Evolutionary conservation across 2,113 vertebrate genomes (phyloP).

Genomic region (Tachuris rubrigastra): DNA sequence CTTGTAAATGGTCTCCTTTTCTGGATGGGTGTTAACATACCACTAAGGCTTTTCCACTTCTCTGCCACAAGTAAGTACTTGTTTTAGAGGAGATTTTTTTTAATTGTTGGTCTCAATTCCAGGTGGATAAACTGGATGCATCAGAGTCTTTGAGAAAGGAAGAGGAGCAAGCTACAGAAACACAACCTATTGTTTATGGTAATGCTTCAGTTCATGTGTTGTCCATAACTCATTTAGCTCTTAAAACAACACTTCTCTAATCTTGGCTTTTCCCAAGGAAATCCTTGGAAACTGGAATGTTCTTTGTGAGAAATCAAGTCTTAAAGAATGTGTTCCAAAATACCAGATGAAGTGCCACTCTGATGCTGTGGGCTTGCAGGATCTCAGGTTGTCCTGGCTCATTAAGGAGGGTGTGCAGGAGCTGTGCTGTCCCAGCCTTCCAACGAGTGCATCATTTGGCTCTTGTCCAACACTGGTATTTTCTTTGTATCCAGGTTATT

Average conservation of each 20-base stretch:
- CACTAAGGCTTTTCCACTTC: conserved; percentile 86
- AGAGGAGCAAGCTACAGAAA: conserved; percentile 98
- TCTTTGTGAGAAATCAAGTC: neutral
- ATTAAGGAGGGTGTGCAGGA: neutral
- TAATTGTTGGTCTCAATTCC: conserved; percentile 72
- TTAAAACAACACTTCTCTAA: neutral
- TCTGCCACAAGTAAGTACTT: conserved; percentile 73
- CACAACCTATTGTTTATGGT: conserved; percentile 99
- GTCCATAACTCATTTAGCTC: neutral
- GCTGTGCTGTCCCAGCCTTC: neutral
- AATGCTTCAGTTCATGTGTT: conserved; percentile 18
- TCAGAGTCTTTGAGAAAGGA: conserved; percentile 98
- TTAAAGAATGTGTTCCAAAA: neutral
- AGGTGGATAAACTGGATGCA: conserved; percentile 98
- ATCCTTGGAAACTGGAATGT: neutral
- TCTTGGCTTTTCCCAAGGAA: neutral
- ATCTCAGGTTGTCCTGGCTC: neutral
- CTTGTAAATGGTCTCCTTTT: conserved; percentile 70
- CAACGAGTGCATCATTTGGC: neutral
- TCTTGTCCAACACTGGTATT: neutral
- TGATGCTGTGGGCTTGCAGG: neutral
- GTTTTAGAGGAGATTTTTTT: neutral
- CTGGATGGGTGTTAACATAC: conserved; percentile 75
- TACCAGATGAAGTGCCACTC: neutral
- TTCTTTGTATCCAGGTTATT: neutral